Base-by-base conservation (phyloP, 64 coral and sea anemone genomes). In the Acropora tenuis region DNA sequence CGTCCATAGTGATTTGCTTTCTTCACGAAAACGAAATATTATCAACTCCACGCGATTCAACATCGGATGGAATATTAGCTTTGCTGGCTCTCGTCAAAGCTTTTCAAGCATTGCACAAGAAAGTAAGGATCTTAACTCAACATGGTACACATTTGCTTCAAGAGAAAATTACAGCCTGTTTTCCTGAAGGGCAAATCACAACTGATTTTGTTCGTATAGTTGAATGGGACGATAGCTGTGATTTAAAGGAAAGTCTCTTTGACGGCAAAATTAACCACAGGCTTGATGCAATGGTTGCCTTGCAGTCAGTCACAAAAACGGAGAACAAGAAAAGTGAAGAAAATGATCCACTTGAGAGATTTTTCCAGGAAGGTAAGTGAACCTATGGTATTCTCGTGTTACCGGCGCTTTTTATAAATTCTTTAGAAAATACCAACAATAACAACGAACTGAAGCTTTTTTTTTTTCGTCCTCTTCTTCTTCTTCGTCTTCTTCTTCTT, bases 1-100 rank as follows among this genome's bases (percentile, higher is more conserved):
- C 82, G 30, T 85, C 82, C 47, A 65, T 85, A 71, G 63, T 85
- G 45, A 71, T 85, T 48, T 43, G 61, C 44, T 19, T 85, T 48
- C 65, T 85, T 47, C 5, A 50, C 12, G 82, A 85, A 46, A 30
- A 85, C 69, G 65, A 50, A 10, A 85, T 17, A 8, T n/a, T 71
- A 71, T 85, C 65, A 47, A 60, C 79, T 60, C 3, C 52, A 55
- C 5, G 44, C 1, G 6, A 6, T 0, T 16, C 77, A 19, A 16
- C 79, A 16, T 60, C 79, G 44, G 82, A 85, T 69, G 17, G 43
- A 7, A 47, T 85, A 43, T 45, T 49, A 41, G 82, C 43, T 48
- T 4, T 30, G 13, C 1, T 85, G 1, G 65, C 45, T 85, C 65
- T 85, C 16, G 18, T 69, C 82, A 69, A 72, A 85, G 82, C 82